phyloP scores from a whole-genome alignment of 2,888 invertebrate genomes.

The Rotaria sp. region DNA sequence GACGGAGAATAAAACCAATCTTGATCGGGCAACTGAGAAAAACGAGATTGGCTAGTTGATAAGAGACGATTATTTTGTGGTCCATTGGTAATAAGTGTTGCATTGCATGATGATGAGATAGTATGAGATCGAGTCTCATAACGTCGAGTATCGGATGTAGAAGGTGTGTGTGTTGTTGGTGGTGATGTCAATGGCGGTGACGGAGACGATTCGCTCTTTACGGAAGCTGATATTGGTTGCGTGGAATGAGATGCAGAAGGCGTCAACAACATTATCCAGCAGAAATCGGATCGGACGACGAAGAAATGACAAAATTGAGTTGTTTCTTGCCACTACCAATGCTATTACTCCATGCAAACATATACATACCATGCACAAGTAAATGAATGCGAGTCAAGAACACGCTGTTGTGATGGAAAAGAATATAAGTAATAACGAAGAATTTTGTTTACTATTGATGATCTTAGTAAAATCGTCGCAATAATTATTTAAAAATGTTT shows the following conservation, averaged over 20 bases:
- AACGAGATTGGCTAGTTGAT: background rate
- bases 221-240: background rate
- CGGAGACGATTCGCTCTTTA: background rate
- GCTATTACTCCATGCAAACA: background rate
- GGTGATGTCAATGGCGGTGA: background rate
- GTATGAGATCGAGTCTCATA: background rate
- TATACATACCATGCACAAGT: background rate
- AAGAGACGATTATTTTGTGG: background rate
- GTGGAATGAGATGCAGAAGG: background rate
- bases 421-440: background rate
- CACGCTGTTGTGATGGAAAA: background rate
- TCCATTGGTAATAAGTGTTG: background rate
- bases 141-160: background rate
- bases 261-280: background rate
- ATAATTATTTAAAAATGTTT: background rate
- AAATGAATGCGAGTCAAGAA: background rate
- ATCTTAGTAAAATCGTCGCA: background rate
- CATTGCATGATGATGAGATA: background rate
- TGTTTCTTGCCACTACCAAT: background rate
- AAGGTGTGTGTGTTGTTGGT: background rate
- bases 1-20: constrained; percentile 2
- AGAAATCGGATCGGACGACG: background rate
- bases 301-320: background rate
- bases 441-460: background rate
- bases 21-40: background rate